Percentiles rank a stretch among this genome's conserved stretches.
Conservation (phyloP, 2,888 invertebrate genomes). For the Dryobota labecula region DNA sequence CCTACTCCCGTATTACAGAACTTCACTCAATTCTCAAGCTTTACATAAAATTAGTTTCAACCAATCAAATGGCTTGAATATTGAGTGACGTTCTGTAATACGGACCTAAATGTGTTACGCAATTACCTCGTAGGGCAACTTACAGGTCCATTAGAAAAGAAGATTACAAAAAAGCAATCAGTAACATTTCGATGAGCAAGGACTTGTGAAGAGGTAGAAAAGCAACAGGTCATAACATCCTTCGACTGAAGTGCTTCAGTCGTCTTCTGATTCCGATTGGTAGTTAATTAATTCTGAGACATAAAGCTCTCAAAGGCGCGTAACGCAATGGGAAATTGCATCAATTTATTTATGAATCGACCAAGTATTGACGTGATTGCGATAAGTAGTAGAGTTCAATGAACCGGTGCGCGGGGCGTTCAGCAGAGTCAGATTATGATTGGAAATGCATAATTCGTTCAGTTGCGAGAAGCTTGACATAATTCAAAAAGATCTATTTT, state of each 20-base stretch:
- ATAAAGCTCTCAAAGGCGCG: background rate
- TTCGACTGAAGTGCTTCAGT: background rate
- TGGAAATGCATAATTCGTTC: too few species aligned
- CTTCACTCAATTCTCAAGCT: too few species aligned
- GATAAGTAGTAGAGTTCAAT: conserved; percentile 27
- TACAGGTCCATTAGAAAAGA: background rate
- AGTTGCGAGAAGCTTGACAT: too few species aligned
- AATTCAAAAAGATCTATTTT: too few species aligned
- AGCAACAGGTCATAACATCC: conserved; percentile 11
- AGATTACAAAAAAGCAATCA: conserved; percentile 9
- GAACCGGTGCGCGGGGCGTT: background rate
- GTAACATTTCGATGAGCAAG: background rate
- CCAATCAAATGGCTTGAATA: too few species aligned
- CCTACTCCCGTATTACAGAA: too few species aligned
- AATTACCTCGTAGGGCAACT: too few species aligned
- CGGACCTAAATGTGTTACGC: too few species aligned
- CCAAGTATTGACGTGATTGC: conserved; percentile 7
- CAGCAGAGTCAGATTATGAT: conserved; percentile 13
- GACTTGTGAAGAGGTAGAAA: background rate
- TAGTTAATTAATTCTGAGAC: background rate
- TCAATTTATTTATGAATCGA: conserved; percentile 21
- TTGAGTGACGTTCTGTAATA: too few species aligned
- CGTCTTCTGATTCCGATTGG: background rate
- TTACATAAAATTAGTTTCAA: too few species aligned
- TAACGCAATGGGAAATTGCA: conserved; percentile 19